Percentiles rank a stretch among this genome's conserved stretches.
These are phyloP conservation scores for Melanocharis versteri DNA, from an alignment of 2,113 vertebrate genomes.

Conservation along the genomic window DNA sequence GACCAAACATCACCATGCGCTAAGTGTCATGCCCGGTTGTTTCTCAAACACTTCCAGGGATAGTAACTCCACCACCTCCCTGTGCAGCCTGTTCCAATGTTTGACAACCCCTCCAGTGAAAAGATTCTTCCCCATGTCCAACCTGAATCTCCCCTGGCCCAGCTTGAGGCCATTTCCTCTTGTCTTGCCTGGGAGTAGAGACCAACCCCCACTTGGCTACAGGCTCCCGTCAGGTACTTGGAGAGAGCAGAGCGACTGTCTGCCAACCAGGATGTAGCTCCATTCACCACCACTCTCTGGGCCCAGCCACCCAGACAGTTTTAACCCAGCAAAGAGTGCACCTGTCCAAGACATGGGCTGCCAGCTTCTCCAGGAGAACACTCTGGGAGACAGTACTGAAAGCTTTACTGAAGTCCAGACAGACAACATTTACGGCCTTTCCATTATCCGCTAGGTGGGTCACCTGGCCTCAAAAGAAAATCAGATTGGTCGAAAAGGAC, in stretches of 20 bases:
- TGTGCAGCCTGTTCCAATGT: not conserved
- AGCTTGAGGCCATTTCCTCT: not conserved
- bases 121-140: not conserved
- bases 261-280: not conserved
- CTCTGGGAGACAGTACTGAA: not conserved
- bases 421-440: not conserved
- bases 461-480: not conserved
- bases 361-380: not conserved
- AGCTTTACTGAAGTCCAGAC: not conserved
- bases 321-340: not conserved
- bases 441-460: not conserved
- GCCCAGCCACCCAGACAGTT: not conserved
- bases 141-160: not conserved
- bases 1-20: not conserved
- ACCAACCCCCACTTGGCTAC: accelerated
- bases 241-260: not conserved
- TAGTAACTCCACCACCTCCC: not conserved
- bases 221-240: not conserved
- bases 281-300: not conserved
- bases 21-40: not conserved
- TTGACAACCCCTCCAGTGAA: not conserved
- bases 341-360: not conserved
- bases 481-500: not conserved
- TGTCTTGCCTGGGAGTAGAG: not conserved
- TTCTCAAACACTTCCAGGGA: not conserved